Percentiles rank a stretch among this genome's conserved stretches.
Conservation (phyloP, 2,888 invertebrate species). For the Phyllotreta striolata region DNA sequence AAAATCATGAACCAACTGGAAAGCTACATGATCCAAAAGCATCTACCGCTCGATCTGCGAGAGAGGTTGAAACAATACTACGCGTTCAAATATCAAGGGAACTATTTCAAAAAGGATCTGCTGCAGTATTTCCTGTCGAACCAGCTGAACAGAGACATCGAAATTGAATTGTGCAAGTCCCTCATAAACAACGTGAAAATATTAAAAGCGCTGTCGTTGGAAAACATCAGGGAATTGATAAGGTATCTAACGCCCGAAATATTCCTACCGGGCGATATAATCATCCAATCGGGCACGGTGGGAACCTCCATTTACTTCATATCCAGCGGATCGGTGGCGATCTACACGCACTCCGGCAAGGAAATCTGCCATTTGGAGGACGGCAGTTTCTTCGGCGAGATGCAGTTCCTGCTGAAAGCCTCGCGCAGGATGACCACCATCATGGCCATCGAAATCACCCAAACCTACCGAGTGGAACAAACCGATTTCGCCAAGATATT, state of each 20-base stretch:
- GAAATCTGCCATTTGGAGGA: conserved; percentile 65
- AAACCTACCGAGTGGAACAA: conserved; percentile 67
- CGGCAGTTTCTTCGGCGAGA: conserved; percentile 70
- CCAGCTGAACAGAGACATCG: conserved; percentile 62
- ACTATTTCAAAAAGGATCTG: conserved; percentile 58
- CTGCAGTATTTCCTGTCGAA: conserved; percentile 47
- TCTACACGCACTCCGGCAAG: conserved; percentile 67
- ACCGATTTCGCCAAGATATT: conserved; percentile 61
- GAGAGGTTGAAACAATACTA: conserved; percentile 57
- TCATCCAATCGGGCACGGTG: conserved; percentile 66
- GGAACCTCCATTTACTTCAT: conserved; percentile 73
- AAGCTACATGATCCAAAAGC: conserved; percentile 58
- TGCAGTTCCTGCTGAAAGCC: conserved; percentile 66
- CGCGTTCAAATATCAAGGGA: conserved; percentile 57
- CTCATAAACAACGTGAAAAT: conserved; percentile 65
- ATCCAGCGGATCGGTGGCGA: conserved; percentile 68
- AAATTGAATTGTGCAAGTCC: conserved; percentile 64
- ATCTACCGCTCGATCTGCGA: conserved; percentile 56
- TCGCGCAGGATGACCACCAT: conserved; percentile 66
- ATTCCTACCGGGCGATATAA: conserved; percentile 68
- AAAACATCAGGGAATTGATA: conserved; percentile 64
- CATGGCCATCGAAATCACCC: conserved; percentile 68
- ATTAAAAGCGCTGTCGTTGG: conserved; percentile 63
- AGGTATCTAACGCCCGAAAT: conserved; percentile 66
- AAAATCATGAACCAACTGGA: conserved; percentile 58